Evolutionary conservation across 2,113 vertebrate species (phyloP), one percentile per base, ranked within the genome.

Genomic region (Struthidea cinerea): DNA sequence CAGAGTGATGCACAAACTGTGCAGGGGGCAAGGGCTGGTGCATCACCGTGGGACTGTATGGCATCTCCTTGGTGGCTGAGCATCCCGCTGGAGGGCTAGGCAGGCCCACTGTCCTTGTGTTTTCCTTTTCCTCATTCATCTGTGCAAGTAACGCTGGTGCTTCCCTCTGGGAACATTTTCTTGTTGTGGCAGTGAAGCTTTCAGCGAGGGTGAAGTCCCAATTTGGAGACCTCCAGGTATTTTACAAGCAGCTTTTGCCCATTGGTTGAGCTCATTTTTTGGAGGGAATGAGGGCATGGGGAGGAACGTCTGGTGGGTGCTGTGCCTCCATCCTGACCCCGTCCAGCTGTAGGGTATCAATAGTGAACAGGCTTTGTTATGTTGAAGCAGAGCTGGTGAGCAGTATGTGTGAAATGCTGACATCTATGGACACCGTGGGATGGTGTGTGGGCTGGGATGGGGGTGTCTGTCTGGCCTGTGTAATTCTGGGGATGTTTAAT

Each of bases 31-130:
- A 59, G 41, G 59, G 12, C 47, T 26, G 56, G 13, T 33, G 52
- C 57, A 15, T 77, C 15, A 0, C 32, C 6, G n/a, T 11, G 39
- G 19, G 17, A 23, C 47, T 1, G 0, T 27, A 3, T 3, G 47
- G 16, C 44, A 52, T 41, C 24, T 61, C 5, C 23, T 47, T 46
- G 64, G 30, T 84, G 57, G 13, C 20, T 4, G 3, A 30, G 27
- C 35, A 42, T 59, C 33, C 28, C 44, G 15, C 28, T 2, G 1
- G 41, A 52, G 21, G 30, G 49, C 39, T 75, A 39, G 63, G 35
- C 63, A 79, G 82, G 37, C 37, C 20, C 35, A 4, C 53, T 10
- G 4, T 33, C 61, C 59, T 60, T 32, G 44, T 50, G 9, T 37
- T 89, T 89, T 57, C 13, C 42, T 65, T 57, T 57, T 68, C 10